Conservation (phyloP, 2,888 invertebrate genomes). For the Limnephilus marmoratus region DNA sequence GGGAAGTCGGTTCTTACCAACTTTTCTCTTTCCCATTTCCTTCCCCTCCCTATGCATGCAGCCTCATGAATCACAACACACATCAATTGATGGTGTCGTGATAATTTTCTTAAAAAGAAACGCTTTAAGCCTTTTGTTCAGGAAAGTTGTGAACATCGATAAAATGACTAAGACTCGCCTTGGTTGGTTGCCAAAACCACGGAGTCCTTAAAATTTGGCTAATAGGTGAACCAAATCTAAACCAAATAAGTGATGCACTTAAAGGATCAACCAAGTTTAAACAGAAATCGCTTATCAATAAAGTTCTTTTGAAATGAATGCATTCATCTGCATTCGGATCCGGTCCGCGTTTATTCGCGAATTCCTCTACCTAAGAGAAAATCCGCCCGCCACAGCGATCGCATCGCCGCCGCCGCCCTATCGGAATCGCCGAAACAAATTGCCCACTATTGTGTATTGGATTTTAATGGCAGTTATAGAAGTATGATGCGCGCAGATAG, state of each 20-base stretch:
- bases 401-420: constrained; percentile 16
- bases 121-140: not conserved
- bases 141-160: not conserved
- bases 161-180: not conserved
- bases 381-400: constrained; percentile 11
- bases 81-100: too few relatives aligned
- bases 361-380: not conserved
- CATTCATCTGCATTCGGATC: not conserved
- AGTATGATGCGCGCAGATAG: constrained; percentile 50
- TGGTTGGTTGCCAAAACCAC: not conserved
- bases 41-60: too few relatives aligned
- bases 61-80: too few relatives aligned
- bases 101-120: too few relatives aligned
- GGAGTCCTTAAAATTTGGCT: not conserved
- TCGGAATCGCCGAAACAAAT: constrained; percentile 58
- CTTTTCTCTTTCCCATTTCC: too few relatives aligned
- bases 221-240: not conserved
- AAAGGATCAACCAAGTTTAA: not conserved
- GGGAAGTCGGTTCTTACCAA: too few relatives aligned
- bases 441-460: constrained; percentile 60
- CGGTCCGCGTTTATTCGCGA: not conserved
- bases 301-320: not conserved
- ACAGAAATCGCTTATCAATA: not conserved
- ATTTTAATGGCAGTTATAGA: constrained; percentile 60
- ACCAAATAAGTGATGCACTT: not conserved